Evolutionary conservation across 1,140 invertebrate species (phyloP).

Genomic region (Kradibia gibbosae): DNA sequence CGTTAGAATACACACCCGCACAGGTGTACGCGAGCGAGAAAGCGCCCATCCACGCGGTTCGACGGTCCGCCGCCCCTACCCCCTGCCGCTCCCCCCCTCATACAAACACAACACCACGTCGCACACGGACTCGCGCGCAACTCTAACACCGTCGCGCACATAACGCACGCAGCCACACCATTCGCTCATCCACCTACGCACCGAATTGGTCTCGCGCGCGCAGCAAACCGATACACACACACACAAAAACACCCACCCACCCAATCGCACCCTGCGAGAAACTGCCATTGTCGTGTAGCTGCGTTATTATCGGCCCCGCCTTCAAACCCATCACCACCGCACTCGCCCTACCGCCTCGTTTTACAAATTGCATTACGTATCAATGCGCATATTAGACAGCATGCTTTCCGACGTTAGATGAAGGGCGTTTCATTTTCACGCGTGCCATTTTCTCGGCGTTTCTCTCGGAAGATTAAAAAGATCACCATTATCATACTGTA

Average conservation of each 20-base stretch:
- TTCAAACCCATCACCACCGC: no score
- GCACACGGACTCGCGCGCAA: no score
- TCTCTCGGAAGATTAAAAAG: slow-evolving; percentile 25
- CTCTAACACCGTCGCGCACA: no score
- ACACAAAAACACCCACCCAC: not conserved
- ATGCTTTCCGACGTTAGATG: not conserved
- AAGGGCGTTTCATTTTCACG: not conserved
- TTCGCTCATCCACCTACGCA: no score
- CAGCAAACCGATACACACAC: not conserved
- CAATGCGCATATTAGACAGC: slow-evolving; percentile 19
- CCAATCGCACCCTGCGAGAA: not conserved
- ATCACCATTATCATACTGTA: not conserved
- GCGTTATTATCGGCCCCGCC: slow-evolving; percentile 36
- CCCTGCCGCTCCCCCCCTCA: no score
- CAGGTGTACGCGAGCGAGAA: not conserved
- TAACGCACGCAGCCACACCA: not conserved
- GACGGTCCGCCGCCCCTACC: no score
- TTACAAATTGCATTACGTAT: slow-evolving; percentile 21
- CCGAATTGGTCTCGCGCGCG: no score
- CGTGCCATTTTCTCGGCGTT: slow-evolving; percentile 4
- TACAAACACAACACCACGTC: no score
- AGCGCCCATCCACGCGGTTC: not conserved
- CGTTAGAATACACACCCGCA: not conserved
- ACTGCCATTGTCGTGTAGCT: slow-evolving; percentile 40
- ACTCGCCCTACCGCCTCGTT: no score